Evolutionary conservation across 2,113 vertebrate genomes (phyloP).

Genomic region (Ptyas mucosa): DNA sequence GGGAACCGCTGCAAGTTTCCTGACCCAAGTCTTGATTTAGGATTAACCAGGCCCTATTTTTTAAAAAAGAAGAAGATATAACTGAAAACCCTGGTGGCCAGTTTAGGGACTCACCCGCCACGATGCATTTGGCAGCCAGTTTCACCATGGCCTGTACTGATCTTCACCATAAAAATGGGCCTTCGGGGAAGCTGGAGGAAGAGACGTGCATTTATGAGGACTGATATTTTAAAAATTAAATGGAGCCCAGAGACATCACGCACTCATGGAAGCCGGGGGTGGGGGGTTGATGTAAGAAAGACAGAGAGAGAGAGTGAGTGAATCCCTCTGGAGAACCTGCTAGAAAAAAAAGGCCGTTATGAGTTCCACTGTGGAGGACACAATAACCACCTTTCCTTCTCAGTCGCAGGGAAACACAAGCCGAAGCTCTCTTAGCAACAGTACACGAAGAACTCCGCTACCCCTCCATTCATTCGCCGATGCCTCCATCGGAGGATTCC

Average conservation of each 20-base stretch:
- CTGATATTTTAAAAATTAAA: not conserved
- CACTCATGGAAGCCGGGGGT: not conserved
- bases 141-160: constrained; percentile 66
- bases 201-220: no score
- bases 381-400: not conserved
- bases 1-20: no score
- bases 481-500: accelerated
- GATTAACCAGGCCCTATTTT: not conserved
- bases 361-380: not conserved
- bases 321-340: not conserved
- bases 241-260: not conserved
- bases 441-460: not conserved
- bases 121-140: constrained; percentile 74
- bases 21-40: not conserved
- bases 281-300: not conserved
- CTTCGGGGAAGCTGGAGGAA: not conserved
- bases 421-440: constrained; percentile 13
- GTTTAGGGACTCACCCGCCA: constrained; percentile 72
- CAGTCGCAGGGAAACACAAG: no score
- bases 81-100: not conserved
- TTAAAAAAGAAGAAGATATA: not conserved
- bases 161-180: not conserved
- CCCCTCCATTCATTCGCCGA: accelerated
- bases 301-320: not conserved
- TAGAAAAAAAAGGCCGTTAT: not conserved